Conservation (phyloP, 2,888 invertebrate genomes). For the Cosmia pyralina region DNA sequence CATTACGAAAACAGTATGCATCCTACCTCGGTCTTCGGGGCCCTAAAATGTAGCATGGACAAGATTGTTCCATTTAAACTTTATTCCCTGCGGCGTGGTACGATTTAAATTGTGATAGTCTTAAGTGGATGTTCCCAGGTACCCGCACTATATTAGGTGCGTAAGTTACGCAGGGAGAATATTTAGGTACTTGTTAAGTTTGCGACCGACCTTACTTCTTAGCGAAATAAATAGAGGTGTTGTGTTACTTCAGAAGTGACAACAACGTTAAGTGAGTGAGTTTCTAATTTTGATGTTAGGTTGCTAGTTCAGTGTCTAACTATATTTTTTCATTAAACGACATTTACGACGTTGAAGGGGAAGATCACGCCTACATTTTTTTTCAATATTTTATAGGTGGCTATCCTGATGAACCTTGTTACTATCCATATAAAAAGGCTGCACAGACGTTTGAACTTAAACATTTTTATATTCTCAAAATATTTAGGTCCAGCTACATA, state of each 20-base stretch:
- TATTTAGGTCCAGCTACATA: neutral
- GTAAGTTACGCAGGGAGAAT: conserved; percentile 44
- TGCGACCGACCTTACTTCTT: conserved; percentile 22
- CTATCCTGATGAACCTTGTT: conserved; percentile 11
- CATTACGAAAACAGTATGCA: conserved; percentile 75
- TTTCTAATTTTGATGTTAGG: conserved; percentile 35
- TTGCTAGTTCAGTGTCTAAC: conserved; percentile 27
- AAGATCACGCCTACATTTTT: conserved; percentile 21
- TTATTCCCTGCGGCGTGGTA: conserved; percentile 43
- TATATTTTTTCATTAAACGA: conserved; percentile 52
- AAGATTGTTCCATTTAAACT: conserved; percentile 63
- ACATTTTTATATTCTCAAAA: neutral
- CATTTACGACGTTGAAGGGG: conserved; percentile 42
- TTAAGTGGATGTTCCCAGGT: conserved; percentile 45
- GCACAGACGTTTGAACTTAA: neutral
- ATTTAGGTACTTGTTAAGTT: conserved; percentile 38
- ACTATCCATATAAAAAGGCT: neutral
- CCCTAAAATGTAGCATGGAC: conserved; percentile 69
- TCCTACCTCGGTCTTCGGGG: conserved; percentile 57
- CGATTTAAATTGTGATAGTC: conserved; percentile 58
- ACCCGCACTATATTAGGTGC: conserved; percentile 43
- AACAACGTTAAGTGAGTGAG: conserved; percentile 37
- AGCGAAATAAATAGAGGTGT: conserved; percentile 48
- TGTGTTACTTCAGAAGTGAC: conserved; percentile 48
- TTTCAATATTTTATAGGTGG: conserved; percentile 15